A percentile compares a stretch with the other conserved stretches of the same genome.
Evolutionary conservation across 1,140 invertebrate genomes (phyloP).

Genomic region (Tenebrio molitor): DNA sequence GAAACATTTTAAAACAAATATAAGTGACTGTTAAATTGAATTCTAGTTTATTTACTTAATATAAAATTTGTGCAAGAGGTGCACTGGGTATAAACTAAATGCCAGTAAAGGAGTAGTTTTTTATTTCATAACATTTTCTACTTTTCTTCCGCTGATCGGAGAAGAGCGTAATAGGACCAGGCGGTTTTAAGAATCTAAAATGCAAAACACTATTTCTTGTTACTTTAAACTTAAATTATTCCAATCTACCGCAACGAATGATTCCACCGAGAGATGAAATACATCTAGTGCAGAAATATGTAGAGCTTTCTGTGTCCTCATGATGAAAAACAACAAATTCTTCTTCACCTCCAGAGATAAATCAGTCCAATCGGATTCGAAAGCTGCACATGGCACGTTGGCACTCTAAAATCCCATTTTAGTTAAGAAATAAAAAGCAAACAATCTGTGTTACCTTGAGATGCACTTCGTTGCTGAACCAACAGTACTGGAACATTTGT

Average conservation of each 20-base stretch:
- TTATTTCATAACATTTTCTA: too few relatives aligned
- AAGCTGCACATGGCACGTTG: slow-evolving; percentile 7
- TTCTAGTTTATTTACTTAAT: too few relatives aligned
- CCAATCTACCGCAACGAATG: neutral
- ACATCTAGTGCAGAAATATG: neutral
- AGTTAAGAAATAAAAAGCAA: neutral
- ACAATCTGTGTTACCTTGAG: slow-evolving; percentile 10
- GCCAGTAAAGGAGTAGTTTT: too few relatives aligned
- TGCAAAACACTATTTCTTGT: too few relatives aligned
- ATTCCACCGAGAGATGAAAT: neutral
- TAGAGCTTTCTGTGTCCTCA: neutral
- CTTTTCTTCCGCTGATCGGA: too few relatives aligned
- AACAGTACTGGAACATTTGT: slow-evolving; percentile 39
- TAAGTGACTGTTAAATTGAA: too few relatives aligned
- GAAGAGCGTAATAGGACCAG: too few relatives aligned
- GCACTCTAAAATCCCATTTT: neutral
- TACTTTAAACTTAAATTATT: neutral
- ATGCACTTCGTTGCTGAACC: slow-evolving; percentile 19
- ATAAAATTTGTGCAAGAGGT: too few relatives aligned
- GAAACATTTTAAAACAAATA: too few relatives aligned
- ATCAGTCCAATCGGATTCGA: neutral
- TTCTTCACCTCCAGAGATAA: neutral
- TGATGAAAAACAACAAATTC: slow-evolving; percentile 19
- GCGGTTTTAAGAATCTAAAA: too few relatives aligned
- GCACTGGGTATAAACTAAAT: too few relatives aligned